Base-by-base conservation (phyloP, 2,888 invertebrate species). In the Teleogryllus oceanicus region DNA sequence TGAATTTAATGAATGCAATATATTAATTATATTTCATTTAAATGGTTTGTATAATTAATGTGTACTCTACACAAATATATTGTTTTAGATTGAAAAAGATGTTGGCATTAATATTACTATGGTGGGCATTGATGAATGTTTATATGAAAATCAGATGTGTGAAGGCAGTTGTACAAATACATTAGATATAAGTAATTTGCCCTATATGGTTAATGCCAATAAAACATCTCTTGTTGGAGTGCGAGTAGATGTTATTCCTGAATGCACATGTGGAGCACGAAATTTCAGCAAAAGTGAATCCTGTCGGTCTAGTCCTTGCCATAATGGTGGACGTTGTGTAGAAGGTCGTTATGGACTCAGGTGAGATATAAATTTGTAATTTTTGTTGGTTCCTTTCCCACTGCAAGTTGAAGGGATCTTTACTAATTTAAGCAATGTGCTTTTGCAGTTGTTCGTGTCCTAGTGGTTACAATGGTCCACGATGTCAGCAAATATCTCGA, bases 91-190 rank as follows among this genome's bases (percentile, higher is more conserved):
- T 85, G 97, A 97, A 88, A 92, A 93, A 84, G 94, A 94, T 83
- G 95, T 98, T n/a, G 97, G 97, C 76, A 95, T 98, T 82, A 96
- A 96, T 86, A 96, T 98, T 81, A 96, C 96, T 18, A 97, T 98
- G 97, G 97, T 99, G 21, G 98, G 98, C 82, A 98, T 99, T 84
- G 98, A 97, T 85, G 97, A 97, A 88, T 97, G 97, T 87, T 89
- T 97, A 82, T 96, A 96, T 86, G 97, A 97, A 89, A 96, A 96
- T 86, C 94, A 95, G 86, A 94, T 95, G 91, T 97, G 97, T 87
- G 97, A 97, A 88, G 97, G 97, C 16, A 97, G 98, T 80, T 99
- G 98, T 87, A 96, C 97, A 37, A 98, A 98, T 87, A 92, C 93
- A 21, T 89, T 98, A 83, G 95, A 96, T 85, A 96, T 96, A 84